Evolutionary conservation across 53 echinoderm and acorn worm genomes (phyloP).

Genomic region (Zoroaster sp.): DNA sequence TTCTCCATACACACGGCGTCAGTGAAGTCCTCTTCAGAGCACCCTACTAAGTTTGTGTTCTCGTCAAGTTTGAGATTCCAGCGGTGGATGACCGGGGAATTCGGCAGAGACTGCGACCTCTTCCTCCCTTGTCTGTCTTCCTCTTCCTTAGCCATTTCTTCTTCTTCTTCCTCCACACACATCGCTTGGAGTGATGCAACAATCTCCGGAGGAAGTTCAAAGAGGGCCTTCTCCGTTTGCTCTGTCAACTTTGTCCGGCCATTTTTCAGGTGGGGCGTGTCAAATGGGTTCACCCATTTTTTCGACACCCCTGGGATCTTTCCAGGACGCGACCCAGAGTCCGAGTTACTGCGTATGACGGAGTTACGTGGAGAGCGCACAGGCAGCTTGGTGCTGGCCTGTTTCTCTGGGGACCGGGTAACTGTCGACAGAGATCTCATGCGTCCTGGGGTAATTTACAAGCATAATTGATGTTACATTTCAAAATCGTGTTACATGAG

Average conservation of each 20-base stretch:
- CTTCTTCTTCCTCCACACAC: constrained; percentile 19
- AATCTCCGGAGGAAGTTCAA: constrained; percentile 24
- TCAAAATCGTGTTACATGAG: too few species aligned
- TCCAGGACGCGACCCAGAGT: constrained; percentile 58
- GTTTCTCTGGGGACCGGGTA: background rate
- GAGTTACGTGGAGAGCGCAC: constrained; percentile 27
- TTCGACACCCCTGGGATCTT: background rate
- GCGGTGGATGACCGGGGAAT: constrained; percentile 39
- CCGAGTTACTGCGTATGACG: constrained; percentile 77
- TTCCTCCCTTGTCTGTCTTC: background rate
- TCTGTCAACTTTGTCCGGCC: constrained; percentile 64
- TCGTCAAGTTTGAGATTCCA: constrained; percentile 23
- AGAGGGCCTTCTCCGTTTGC: background rate
- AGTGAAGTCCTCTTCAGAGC: background rate
- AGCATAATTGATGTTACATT: too few species aligned
- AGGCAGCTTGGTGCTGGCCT: constrained; percentile 4
- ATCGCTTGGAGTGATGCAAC: constrained; percentile 24
- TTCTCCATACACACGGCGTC: background rate
- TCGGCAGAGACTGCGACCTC: constrained; percentile 53
- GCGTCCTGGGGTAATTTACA: background rate
- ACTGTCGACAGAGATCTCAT: constrained; percentile 23
- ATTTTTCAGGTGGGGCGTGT: constrained; percentile 77
- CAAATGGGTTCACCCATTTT: constrained; percentile 77
- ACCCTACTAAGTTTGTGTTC: constrained; percentile 15
- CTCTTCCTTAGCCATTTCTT: constrained; percentile 15